A percentile compares a stretch with the other conserved stretches of the same genome.
Conservation (phyloP, 1,140 invertebrate genomes). For the Temnothorax longispinosus region DNA sequence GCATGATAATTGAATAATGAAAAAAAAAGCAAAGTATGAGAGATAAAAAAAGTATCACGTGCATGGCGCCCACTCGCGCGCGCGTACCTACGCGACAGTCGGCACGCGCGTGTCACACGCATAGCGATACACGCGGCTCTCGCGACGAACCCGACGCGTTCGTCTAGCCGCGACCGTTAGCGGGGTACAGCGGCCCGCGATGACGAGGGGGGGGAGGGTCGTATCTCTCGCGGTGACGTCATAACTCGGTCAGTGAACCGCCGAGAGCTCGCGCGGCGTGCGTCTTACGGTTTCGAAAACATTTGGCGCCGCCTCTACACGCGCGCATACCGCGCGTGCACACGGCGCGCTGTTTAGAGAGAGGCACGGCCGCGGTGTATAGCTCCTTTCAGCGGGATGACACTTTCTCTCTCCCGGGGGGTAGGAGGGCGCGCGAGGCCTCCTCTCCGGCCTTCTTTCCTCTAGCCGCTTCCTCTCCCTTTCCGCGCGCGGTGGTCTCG, state of each 20-base stretch:
- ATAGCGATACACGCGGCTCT: background rate
- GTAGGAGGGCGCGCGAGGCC: background rate
- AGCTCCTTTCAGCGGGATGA: slow-evolving; percentile 38
- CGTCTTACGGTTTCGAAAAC: slow-evolving; percentile 80
- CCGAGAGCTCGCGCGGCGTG: slow-evolving; percentile 51
- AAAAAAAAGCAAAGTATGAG: background rate
- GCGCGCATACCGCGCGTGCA: slow-evolving; percentile 44
- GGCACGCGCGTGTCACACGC: slow-evolving; percentile 57
- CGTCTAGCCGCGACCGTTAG: slow-evolving; percentile 57
- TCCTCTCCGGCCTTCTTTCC: slow-evolving; percentile 14
- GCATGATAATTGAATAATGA: background rate
- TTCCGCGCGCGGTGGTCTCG: slow-evolving; percentile 15
- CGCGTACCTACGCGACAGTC: slow-evolving; percentile 22
- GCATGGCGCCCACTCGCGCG: slow-evolving; percentile 26
- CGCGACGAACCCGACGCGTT: slow-evolving; percentile 50
- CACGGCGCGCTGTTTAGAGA: slow-evolving; percentile 21
- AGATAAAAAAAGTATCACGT: slow-evolving; percentile 14
- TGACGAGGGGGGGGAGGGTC: background rate
- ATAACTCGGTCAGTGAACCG: slow-evolving; percentile 82
- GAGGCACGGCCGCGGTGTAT: background rate
- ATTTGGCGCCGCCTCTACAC: slow-evolving; percentile 74
- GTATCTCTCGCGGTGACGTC: slow-evolving; percentile 74
- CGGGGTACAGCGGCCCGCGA: slow-evolving; percentile 26
- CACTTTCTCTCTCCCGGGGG: slow-evolving; percentile 43
- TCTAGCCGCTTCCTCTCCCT: slow-evolving; percentile 52